Percentiles rank a stretch among this genome's conserved stretches.
phyloP scores from a whole-genome alignment of 2,888 invertebrate genomes.

The Yponomeuta evonymella region DNA sequence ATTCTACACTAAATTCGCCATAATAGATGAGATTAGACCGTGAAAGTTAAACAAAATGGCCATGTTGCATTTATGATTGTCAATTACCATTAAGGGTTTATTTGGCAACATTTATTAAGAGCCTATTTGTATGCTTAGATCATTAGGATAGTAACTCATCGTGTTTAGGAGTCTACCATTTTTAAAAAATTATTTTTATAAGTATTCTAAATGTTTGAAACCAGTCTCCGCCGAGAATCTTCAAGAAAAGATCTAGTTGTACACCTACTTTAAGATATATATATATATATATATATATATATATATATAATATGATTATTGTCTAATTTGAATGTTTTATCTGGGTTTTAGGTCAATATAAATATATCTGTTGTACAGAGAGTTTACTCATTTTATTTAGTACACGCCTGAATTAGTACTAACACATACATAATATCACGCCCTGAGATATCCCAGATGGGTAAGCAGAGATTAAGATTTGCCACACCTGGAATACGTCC shows the following conservation, averaged over 20 bases:
- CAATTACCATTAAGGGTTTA: slow-evolving; percentile 1
- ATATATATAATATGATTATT: slow-evolving; percentile 6
- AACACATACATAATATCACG: no score
- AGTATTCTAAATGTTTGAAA: neutral
- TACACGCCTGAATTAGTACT: neutral
- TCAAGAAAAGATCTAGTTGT: neutral
- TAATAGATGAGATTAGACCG: no score
- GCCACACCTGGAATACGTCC: no score
- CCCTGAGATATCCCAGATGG: no score
- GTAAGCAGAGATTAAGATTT: no score
- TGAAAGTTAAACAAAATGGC: neutral
- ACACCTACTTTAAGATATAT: neutral
- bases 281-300: neutral
- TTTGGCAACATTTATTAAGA: neutral
- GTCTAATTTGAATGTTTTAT: slow-evolving; percentile 61
- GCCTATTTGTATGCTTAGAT: slow-evolving; percentile 3
- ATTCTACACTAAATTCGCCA: neutral
- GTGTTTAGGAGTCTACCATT: neutral
- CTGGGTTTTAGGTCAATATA: slow-evolving; percentile 64
- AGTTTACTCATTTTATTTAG: neutral
- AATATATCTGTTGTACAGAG: slow-evolving; percentile 8
- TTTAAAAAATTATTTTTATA: slow-evolving; percentile 17
- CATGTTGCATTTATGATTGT: slow-evolving; percentile 3
- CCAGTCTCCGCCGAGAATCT: neutral
- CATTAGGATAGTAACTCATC: slow-evolving; percentile 5